These are phyloP conservation scores for Cephus spinipes DNA, from an alignment of 2,888 invertebrate species.

Conservation along the genomic window DNA sequence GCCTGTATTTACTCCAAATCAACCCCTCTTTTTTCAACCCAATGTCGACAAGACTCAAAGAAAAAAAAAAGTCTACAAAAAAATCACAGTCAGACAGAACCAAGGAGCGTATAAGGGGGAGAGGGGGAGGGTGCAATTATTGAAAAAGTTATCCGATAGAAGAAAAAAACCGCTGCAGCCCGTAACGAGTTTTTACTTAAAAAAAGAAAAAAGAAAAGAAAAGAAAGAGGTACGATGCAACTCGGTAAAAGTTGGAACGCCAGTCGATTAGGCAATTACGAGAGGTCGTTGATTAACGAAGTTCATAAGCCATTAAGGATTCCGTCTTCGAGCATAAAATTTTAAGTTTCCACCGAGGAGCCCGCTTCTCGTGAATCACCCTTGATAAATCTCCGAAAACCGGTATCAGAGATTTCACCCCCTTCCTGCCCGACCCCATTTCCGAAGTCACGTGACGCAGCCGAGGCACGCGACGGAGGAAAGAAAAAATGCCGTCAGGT, in stretches of 20 bases:
- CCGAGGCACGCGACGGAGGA: no score
- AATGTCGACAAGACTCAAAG: neutral
- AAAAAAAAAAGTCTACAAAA: neutral
- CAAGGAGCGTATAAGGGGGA: slow-evolving; percentile 6
- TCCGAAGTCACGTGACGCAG: no score
- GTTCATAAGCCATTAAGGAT: slow-evolving; percentile 31
- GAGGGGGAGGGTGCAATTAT: slow-evolving; percentile 14
- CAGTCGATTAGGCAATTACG: slow-evolving; percentile 33
- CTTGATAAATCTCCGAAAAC: no score
- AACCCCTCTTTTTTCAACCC: neutral
- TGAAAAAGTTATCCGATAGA: slow-evolving; percentile 20
- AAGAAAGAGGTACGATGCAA: slow-evolving; percentile 10
- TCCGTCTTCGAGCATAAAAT: slow-evolving; percentile 13
- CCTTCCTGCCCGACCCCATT: no score
- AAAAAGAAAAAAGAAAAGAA: no score
- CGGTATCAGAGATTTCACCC: no score
- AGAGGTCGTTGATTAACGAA: slow-evolving; percentile 29
- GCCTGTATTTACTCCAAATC: slow-evolving; percentile 21
- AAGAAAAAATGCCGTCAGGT: no score
- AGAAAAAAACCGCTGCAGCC: slow-evolving; percentile 13
- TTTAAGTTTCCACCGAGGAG: no score
- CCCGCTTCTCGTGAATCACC: no score
- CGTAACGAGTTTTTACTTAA: slow-evolving; percentile 24
- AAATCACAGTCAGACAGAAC: neutral
- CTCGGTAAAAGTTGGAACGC: slow-evolving; percentile 15